phyloP scores from a whole-genome alignment of 2,888 invertebrate genomes.

The Xylocampa areola region DNA sequence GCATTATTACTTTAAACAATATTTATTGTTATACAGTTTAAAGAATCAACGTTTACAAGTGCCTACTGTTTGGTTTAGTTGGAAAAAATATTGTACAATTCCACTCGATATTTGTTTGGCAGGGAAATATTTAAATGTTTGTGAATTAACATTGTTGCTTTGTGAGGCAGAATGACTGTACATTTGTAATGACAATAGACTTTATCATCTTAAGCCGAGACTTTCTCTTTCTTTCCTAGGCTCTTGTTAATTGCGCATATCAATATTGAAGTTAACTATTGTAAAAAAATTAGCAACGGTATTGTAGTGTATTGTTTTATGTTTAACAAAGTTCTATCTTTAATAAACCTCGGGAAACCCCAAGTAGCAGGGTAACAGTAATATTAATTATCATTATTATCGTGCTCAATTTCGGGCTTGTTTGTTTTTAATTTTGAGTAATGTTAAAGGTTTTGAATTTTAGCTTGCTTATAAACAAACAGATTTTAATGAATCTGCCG shows the following conservation, averaged over 20 bases:
- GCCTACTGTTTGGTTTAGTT: not conserved
- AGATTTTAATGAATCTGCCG: no score
- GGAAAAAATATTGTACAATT: conserved; percentile 10
- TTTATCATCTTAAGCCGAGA: conserved; percentile 21
- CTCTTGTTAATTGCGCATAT: conserved; percentile 11
- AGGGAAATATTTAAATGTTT: conserved; percentile 26
- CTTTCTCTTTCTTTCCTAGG: conserved; percentile 18
- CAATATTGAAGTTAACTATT: conserved; percentile 18
- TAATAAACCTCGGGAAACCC: no score
- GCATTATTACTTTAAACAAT: not conserved
- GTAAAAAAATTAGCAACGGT: not conserved
- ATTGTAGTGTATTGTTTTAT: not conserved
- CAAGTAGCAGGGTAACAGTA: no score
- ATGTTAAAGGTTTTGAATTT: no score
- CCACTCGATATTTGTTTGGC: conserved; percentile 7
- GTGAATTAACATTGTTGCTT: conserved; percentile 7
- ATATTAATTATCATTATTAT: no score
- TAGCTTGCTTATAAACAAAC: no score
- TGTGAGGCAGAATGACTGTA: conserved; percentile 26
- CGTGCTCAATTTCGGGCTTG: no score
- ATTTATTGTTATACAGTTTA: conserved; percentile 2
- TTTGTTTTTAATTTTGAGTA: no score
- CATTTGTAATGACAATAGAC: conserved; percentile 32
- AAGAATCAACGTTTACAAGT: not conserved
- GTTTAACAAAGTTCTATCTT: no score